Evolutionary conservation across 1,140 invertebrate species (phyloP), one percentile per base, ranked within the genome.

Genomic region (Thaumetopoea pityocampa): DNA sequence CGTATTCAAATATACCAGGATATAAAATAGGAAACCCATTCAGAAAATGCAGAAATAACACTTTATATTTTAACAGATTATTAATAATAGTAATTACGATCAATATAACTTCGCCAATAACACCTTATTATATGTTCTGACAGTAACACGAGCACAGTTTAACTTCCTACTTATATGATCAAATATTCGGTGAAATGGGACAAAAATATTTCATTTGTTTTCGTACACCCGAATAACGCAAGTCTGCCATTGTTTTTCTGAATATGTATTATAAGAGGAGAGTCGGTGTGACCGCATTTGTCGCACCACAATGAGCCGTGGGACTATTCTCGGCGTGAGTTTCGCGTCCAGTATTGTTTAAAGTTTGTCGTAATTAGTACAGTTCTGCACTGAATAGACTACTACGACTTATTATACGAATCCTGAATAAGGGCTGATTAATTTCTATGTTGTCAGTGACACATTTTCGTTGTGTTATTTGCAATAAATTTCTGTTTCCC

Each of bases 351-450:
- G 74, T 81, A 83, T 83, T 83, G 79, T 83, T 83, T 76, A 79
- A 81, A 83, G 74, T 81, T 83, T 76, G 76, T 80, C 67, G 72
- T 83, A 83, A 83, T 83, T 83, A 83, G 76, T 81, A 71, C 59
- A 76, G 69, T 77, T 83, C 62, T 49, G 41, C 57, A 43, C 46
- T 79, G 73, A 80, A 80, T 79, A 56, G 68, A 73, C 59, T 72
- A 52, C 61, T 68, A 70, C 69, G 53, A 71, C 57, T 65, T 57
- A 77, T 80, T 80, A 67, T 79, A 54, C 50, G 56, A 60, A 56
- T 50, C 37, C 57, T 46, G 51, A 66, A 37, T 37, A 54, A 50
- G 44, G 51, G 65, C 72, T 74, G 57, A 61, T 64, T 56, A 48
- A 49, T 52, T 63, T 58, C n/a, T n/a, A n/a, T n/a, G n/a, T n/a